Conservation (phyloP, 1,140 invertebrate species). For the Cotesia chilonis region DNA sequence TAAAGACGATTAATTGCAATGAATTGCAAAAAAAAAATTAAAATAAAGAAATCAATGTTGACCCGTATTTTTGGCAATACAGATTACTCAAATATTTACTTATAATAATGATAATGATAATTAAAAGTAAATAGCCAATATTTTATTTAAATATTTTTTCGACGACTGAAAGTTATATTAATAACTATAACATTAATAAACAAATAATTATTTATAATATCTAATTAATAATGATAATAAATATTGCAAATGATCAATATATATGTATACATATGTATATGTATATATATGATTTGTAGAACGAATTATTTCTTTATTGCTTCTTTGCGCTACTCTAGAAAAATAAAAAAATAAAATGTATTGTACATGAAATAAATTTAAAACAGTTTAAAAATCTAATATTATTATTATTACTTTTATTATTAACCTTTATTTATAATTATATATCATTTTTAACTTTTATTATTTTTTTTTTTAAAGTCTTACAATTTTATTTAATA, state of each 20-base stretch:
- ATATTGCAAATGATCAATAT: conserved; percentile 49
- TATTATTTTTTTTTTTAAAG: too few species aligned
- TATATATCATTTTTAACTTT: too few species aligned
- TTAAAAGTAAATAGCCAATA: conserved; percentile 42
- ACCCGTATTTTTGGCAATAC: conserved; percentile 63
- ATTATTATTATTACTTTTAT: too few species aligned
- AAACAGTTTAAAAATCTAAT: conserved; percentile 46
- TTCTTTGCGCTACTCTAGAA: conserved; percentile 58
- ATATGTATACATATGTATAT: conserved; percentile 38
- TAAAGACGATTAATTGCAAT: background rate
- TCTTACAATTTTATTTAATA: too few species aligned
- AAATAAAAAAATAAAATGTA: conserved; percentile 43
- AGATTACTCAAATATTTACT: conserved; percentile 42
- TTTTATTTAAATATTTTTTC: conserved; percentile 61
- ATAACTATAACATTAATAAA: conserved; percentile 10
- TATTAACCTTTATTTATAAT: too few species aligned
- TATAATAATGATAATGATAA: conserved; percentile 13
- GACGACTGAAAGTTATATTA: conserved; percentile 59
- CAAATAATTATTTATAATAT: conserved; percentile 7
- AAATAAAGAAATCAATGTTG: conserved; percentile 43
- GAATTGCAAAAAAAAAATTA: conserved; percentile 23
- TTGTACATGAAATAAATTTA: conserved; percentile 61
- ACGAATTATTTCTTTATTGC: conserved; percentile 60
- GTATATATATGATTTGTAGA: conserved; percentile 56
- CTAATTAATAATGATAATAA: conserved; percentile 49